Evolutionary conservation across 2,888 invertebrate genomes (phyloP).

Genomic region (Nebria salina): DNA sequence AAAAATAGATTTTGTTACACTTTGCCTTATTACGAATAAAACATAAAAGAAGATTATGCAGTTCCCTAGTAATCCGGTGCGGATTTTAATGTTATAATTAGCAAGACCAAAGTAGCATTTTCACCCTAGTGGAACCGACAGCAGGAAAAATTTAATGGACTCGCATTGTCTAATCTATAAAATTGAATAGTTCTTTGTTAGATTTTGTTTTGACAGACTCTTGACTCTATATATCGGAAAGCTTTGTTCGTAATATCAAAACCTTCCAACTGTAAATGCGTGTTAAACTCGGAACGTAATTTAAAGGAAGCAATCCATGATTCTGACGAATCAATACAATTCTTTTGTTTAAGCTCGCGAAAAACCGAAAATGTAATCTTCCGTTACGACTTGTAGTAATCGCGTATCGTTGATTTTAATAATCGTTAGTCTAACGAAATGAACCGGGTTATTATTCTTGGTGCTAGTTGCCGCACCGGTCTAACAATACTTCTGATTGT

Average conservation of each 20-base stretch:
- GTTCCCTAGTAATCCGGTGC: background rate
- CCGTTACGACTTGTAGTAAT: background rate
- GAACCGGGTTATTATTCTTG: background rate
- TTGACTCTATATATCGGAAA: background rate
- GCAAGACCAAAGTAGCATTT: background rate
- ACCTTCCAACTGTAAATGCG: background rate
- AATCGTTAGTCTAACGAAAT: background rate
- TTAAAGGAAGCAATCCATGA: background rate
- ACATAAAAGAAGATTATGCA: background rate
- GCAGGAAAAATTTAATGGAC: background rate
- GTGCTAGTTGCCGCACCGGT: background rate
- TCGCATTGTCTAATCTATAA: background rate
- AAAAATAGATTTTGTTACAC: background rate
- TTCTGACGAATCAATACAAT: background rate
- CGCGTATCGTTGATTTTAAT: background rate
- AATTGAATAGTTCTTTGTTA: constrained; percentile 9
- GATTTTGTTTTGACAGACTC: constrained; percentile 8
- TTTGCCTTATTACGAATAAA: background rate
- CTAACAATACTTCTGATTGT: constrained; percentile 2
- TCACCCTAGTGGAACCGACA: background rate
- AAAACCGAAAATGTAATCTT: background rate
- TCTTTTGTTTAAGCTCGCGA: background rate
- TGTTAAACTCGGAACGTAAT: background rate
- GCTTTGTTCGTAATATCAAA: background rate
- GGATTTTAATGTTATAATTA: background rate